Evolutionary conservation across 2,888 invertebrate species (phyloP), one percentile per base, ranked within the genome.

Genomic region (Himalopsyche kuldschensis): DNA sequence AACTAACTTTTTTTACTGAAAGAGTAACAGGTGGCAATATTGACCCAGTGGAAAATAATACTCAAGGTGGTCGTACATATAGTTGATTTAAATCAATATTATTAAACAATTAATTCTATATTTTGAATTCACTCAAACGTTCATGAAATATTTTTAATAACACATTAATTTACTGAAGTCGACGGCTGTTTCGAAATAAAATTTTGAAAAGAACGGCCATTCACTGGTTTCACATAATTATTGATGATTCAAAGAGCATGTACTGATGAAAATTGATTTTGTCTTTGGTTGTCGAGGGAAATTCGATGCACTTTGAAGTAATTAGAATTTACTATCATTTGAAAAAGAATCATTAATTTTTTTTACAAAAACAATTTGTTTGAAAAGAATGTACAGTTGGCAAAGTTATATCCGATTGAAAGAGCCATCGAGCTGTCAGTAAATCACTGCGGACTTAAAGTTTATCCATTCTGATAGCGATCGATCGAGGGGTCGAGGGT

Each of bases 21-120:
- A 20, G 55, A 24, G 55, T n/a, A 55, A 55, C 41, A 55, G n/a
- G 32, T 79, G 78, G 55, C 35, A 75, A 79, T 31, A 78, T 35
- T 81, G 79, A 79, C 77, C 75, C 69, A n/a, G 31, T 79, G 47
- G 76, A 84, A 78, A 84, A 80, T n/a, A n/a, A n/a, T 55, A 8
- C 6, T 20, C 5, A 4, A 55, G 6, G 20, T 20, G 20, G 20
- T 55, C 55, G 55, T 55, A 20, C n/a, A 24, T 24, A 20, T 20
- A 6, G 55, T 55, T 55, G n/a, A 24, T 20, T 55, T 55, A 55
- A 55, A 55, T 24, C 55, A 20, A 24, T 55, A 55, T 55, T 55
- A 55, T 55, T 55, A 55, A 55, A 55, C 55, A 55, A 20, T 55
- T 55, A 20, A 20, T 55, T 55, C 24, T 55, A 55, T 41, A 8